These are phyloP conservation scores for Steinernema carpocapsae DNA, from an alignment of 2,888 invertebrate genomes.

Conservation along the genomic window DNA sequence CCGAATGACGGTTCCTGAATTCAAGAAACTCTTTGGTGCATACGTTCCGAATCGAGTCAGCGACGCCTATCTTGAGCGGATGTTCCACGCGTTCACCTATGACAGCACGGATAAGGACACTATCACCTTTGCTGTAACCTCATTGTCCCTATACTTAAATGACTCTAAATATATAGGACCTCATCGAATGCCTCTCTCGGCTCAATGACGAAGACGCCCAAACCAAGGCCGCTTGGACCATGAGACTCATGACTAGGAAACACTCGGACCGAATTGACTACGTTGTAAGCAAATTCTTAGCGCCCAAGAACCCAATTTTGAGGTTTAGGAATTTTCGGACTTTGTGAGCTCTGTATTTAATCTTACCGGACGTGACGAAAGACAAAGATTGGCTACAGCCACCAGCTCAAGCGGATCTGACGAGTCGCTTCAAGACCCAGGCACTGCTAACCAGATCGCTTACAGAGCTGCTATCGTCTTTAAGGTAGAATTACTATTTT, in stretches of 20 bases:
- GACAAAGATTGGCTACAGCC: background rate
- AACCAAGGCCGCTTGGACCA: constrained; percentile 61
- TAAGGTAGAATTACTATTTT: background rate
- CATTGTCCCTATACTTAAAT: background rate
- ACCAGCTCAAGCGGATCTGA: background rate
- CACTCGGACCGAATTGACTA: constrained; percentile 50
- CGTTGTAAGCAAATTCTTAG: constrained; percentile 40
- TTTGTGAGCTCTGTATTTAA: constrained; percentile 62
- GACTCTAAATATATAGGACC: constrained; percentile 39
- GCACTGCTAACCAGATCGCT: background rate
- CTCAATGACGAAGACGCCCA: constrained; percentile 42
- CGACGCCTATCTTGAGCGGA: constrained; percentile 49
- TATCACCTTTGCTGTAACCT: constrained; percentile 47
- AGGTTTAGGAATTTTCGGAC: constrained; percentile 56
- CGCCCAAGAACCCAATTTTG: background rate
- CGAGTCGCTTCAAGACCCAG: background rate
- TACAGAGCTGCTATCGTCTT: background rate
- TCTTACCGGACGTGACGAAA: constrained; percentile 42
- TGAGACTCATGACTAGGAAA: constrained; percentile 58
- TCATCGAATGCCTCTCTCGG: constrained; percentile 42
- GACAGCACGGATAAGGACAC: constrained; percentile 42
- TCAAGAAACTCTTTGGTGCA: constrained; percentile 48
- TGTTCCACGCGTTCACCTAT: constrained; percentile 47
- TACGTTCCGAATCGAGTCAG: constrained; percentile 48
- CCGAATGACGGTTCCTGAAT: constrained; percentile 57